Percentiles rank a stretch among this genome's conserved stretches.
Evolutionary conservation across 2,113 vertebrate genomes (phyloP).

Genomic region (Shinisaurus crocodilurus): DNA sequence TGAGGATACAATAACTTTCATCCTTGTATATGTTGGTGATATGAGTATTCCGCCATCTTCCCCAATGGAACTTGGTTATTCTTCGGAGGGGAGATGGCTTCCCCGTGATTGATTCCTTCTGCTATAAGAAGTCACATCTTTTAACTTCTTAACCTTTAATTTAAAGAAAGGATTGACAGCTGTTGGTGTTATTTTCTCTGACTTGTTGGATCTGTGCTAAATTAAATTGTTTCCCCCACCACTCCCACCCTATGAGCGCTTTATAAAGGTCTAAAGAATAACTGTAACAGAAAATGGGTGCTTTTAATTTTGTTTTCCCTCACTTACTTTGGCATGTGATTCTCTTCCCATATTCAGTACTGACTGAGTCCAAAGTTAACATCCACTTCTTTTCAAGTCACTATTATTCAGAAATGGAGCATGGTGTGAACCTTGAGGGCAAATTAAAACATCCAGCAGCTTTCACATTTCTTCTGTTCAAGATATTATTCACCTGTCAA

Average conservation of each 20-base stretch:
- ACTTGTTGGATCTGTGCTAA: not conserved
- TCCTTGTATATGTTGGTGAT: not conserved
- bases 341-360: not conserved
- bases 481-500: constrained; percentile 3
- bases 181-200: constrained; percentile 32
- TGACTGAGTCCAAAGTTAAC: constrained; percentile 9
- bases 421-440: constrained; percentile 9
- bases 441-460: constrained; percentile 52
- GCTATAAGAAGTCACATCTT: constrained; percentile 34
- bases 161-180: constrained; percentile 47
- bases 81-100: not conserved
- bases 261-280: not conserved
- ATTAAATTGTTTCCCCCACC: not conserved
- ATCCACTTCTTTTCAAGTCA: constrained; percentile 43
- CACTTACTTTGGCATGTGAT: not conserved
- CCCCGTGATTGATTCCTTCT: not conserved
- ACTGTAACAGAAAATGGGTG: not conserved
- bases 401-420: constrained; percentile 43
- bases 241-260: not conserved
- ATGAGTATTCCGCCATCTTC: not conserved
- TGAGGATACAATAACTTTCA: not conserved
- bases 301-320: not conserved
- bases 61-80: not conserved
- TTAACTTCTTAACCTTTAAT: constrained; percentile 27
- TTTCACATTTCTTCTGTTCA: constrained; percentile 16